A percentile compares a stretch with the other conserved stretches of the same genome.
phyloP scores from a whole-genome alignment of 2,888 invertebrate genomes.

The Glaucopsyche alexis region DNA sequence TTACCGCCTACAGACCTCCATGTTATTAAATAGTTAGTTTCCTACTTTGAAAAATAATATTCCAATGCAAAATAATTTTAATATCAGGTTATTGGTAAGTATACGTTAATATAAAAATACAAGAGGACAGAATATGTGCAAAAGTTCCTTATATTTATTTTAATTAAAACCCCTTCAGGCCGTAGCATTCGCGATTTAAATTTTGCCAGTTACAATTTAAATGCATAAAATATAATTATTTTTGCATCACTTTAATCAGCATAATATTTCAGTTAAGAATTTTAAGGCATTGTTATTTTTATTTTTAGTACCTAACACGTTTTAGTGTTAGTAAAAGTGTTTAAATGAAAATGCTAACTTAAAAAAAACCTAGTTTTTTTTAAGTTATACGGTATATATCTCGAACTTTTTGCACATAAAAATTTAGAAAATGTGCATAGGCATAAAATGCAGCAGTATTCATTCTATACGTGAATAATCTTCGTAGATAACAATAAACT shows the following conservation, averaged over 20 bases:
- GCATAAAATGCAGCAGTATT: neutral
- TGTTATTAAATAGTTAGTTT: too few species aligned
- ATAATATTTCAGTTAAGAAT: neutral
- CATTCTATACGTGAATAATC: neutral
- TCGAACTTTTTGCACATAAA: neutral
- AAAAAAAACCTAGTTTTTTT: too few species aligned
- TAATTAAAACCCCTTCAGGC: neutral
- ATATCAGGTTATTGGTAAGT: too few species aligned
- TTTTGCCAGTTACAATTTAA: slow-evolving; percentile 7
- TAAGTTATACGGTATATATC: neutral
- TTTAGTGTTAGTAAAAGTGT: neutral
- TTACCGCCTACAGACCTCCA: too few species aligned
- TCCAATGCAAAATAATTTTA: too few species aligned
- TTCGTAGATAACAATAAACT: slow-evolving; percentile 5
- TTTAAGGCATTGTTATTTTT: neutral
- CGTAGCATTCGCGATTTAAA: neutral
- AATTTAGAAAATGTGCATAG: neutral
- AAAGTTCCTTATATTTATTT: neutral
- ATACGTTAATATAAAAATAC: neutral
- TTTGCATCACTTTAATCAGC: neutral
- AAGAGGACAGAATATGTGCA: neutral
- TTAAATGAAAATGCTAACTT: too few species aligned
- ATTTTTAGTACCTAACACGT: neutral
- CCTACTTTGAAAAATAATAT: too few species aligned
- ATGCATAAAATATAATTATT: slow-evolving; percentile 5